Evolutionary conservation across 2,797 vertebrate genomes (phyloP), one percentile per base, ranked within the genome.

Genomic region (Gallinago stenura): DNA sequence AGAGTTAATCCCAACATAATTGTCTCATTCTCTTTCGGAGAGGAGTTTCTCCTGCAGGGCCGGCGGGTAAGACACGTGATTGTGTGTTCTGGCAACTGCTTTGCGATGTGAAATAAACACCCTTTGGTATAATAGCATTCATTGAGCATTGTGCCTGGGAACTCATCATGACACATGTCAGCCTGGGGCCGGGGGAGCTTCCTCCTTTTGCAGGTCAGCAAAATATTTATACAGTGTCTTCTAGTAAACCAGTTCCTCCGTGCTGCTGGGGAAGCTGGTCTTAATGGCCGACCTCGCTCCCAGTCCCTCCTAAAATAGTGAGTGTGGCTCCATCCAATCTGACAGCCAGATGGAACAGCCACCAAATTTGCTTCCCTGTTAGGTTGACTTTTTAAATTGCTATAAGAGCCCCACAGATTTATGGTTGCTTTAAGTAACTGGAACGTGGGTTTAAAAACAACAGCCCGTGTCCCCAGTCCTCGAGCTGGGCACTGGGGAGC

Each of bases 61-160:
- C 17, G 1, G 16, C 4, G 87, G 97, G 93, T 90, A 62, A 87
- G 96, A 94, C 78, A 73, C 54, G 86, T 92, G 96, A 91, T 79
- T 97, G 96, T 71, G 96, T 83, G 91, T 96, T 95, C 97, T 94
- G 95, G 97, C 96, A 97, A n/a, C 80, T 6, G 2, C 93, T 95
- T 68, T 3, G 72, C 81, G 3, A 64, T 76, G 89, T 24, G 69
- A 93, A 96, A 97, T 92, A 96, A 97, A 96, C 94, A 96, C 82
- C 93, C 92, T 10, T 92, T 72, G 20, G 58, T 78, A 97, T 92
- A 96, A 97, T 83, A 65, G 94, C 78, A 4, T 57, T 83, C 95
- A 81, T 90, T 96, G 97, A 97, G 96, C 82, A 76, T 91, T 96
- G 97, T 96, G 95, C 95, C 96, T 83, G n/a, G 84, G 96, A 96